Conservation (phyloP, 2,113 vertebrate species). For the Saguinus imperator region DNA sequence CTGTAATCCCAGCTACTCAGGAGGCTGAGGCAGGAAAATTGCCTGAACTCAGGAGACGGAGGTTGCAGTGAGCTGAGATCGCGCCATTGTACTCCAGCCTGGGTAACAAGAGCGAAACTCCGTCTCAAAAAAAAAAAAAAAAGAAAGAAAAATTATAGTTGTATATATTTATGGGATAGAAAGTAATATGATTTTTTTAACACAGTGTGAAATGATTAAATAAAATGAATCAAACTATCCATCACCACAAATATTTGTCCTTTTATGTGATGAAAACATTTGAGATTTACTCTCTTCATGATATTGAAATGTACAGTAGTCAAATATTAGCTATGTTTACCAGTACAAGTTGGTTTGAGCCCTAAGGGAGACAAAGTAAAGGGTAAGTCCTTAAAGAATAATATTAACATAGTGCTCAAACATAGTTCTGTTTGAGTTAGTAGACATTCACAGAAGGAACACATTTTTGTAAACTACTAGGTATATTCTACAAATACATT, state of each 20-base stretch:
- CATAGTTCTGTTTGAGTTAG: not conserved
- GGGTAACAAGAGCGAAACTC: too few species aligned
- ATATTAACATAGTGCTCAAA: not conserved
- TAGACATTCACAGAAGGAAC: not conserved
- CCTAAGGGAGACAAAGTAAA: slow-evolving; percentile 12
- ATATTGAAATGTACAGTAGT: not conserved
- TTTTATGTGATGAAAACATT: not conserved
- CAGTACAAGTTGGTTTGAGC: not conserved
- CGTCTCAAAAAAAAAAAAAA: too few species aligned
- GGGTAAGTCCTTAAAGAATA: not conserved
- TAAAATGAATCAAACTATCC: not conserved
- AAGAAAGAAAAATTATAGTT: not conserved
- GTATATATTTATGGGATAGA: not conserved
- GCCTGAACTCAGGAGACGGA: too few species aligned
- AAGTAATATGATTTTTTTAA: not conserved
- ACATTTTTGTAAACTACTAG: not conserved
- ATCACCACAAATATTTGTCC: not conserved
- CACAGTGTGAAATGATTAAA: not conserved
- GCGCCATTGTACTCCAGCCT: too few species aligned
- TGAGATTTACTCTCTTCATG: not conserved
- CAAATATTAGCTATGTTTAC: not conserved
- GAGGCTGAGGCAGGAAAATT: too few species aligned
- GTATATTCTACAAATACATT: not conserved
- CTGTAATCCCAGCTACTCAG: too few species aligned
- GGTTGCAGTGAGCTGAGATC: too few species aligned